A percentile compares a stretch with the other conserved stretches of the same genome.
These are phyloP conservation scores for Papilio machaon DNA, from an alignment of 1,140 invertebrate genomes.

Conservation along the genomic window DNA sequence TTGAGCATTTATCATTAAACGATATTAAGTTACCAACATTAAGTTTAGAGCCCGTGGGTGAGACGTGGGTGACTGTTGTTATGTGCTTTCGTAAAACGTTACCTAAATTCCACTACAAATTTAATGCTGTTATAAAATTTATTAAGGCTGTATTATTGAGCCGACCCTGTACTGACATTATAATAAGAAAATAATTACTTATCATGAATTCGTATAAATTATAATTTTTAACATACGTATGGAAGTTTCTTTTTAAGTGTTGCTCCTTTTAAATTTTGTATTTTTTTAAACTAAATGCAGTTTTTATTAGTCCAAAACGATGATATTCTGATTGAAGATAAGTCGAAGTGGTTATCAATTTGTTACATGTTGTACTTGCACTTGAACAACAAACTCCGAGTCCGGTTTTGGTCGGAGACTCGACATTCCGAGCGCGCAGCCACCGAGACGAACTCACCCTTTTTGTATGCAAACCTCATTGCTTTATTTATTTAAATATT, in stretches of 20 bases:
- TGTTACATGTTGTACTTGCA: not conserved
- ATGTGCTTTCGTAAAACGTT: constrained; percentile 1
- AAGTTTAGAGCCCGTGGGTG: constrained; percentile 27
- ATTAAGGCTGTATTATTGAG: not conserved
- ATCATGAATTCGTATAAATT: not conserved
- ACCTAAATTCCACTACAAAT: constrained; percentile 5
- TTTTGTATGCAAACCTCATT: constrained; percentile 14
- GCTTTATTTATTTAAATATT: constrained; percentile 3
- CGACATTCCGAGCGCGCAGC: constrained; percentile 4
- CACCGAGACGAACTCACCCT: not conserved
- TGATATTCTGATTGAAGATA: not conserved
- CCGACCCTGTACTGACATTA: not conserved
- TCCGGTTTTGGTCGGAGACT: constrained; percentile 6
- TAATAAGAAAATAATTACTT: not conserved
- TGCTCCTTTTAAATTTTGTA: not conserved
- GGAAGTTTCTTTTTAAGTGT: not conserved
- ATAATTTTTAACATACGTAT: no score
- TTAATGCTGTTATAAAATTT: not conserved
- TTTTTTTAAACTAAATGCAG: not conserved
- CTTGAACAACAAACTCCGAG: not conserved
- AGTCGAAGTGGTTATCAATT: not conserved
- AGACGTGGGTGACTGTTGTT: constrained; percentile 14
- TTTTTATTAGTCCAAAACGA: not conserved
- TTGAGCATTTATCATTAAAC: not conserved
- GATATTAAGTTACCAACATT: not conserved